Evolutionary conservation across 2,797 vertebrate genomes (phyloP).

Genomic region (Spinus olivaceus): DNA sequence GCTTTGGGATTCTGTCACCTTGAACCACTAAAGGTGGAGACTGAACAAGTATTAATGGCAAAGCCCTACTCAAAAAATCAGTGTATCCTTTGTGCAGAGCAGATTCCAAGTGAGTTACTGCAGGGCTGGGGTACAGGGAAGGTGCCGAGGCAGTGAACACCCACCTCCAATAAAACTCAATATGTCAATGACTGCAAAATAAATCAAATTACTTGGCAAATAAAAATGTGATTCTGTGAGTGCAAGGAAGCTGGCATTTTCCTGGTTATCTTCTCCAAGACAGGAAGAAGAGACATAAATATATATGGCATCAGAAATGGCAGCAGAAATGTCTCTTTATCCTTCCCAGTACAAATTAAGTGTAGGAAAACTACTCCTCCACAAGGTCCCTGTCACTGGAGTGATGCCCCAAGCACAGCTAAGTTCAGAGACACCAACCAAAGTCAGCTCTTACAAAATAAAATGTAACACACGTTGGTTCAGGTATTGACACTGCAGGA

Average conservation of each 20-base stretch:
- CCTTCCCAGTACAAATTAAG: background rate
- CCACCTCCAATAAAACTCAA: background rate
- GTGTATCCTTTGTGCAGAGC: background rate
- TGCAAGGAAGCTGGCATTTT: background rate
- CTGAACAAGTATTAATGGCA: background rate
- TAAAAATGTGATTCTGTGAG: background rate
- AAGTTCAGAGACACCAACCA: background rate
- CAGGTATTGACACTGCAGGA: background rate
- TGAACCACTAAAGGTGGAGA: background rate
- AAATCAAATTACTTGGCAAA: background rate
- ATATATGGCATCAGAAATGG: background rate
- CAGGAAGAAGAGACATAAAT: background rate
- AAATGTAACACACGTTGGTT: fast-evolving
- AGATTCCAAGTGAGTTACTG: background rate
- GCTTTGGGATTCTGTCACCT: background rate
- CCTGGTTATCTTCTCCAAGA: background rate
- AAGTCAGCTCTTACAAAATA: background rate
- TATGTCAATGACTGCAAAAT: background rate
- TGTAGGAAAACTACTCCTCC: background rate
- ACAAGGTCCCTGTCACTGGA: background rate
- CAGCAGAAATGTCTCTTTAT: background rate
- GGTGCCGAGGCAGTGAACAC: background rate
- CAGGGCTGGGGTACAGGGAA: background rate
- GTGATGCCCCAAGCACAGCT: background rate
- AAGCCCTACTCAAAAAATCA: background rate